Evolutionary conservation across 2,113 vertebrate species (phyloP).

Genomic region (Oncorhynchus tshawytscha): DNA sequence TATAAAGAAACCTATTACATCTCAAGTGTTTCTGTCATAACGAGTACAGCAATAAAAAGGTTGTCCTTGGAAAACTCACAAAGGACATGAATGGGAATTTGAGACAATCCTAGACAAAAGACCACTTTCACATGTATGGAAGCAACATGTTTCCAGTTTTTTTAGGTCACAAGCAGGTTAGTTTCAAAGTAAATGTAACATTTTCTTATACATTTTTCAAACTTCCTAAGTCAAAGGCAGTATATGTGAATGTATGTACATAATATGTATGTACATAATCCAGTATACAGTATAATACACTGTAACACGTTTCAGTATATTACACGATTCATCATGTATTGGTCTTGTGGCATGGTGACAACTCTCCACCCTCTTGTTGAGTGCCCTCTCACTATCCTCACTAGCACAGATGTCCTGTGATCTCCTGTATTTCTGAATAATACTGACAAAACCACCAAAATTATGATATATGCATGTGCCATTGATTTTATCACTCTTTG

Average conservation of each 20-base stretch:
- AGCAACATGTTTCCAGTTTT: slow-evolving; percentile 39
- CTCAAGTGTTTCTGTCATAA: not conserved
- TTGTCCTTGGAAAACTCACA: slow-evolving; percentile 55
- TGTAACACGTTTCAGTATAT: not conserved
- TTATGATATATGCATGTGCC: slow-evolving; percentile 57
- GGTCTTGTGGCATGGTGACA: slow-evolving; percentile 48
- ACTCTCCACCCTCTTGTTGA: slow-evolving; percentile 52
- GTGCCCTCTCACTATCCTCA: slow-evolving; percentile 69
- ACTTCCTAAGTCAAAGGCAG: too few species aligned
- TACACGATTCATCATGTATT: slow-evolving; percentile 45
- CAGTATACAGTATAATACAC: not conserved
- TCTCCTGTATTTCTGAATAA: slow-evolving; percentile 71
- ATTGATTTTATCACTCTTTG: slow-evolving; percentile 71
- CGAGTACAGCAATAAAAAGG: slow-evolving; percentile 32
- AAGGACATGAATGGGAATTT: slow-evolving; percentile 45
- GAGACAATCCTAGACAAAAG: slow-evolving; percentile 48
- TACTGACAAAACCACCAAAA: slow-evolving; percentile 51
- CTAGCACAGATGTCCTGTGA: slow-evolving; percentile 59
- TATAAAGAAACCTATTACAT: not conserved
- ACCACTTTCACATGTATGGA: slow-evolving; percentile 48
- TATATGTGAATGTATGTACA: too few species aligned
- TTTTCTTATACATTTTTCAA: too few species aligned
- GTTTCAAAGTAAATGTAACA: slow-evolving; percentile 21
- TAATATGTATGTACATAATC: too few species aligned
- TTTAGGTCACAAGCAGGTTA: slow-evolving; percentile 42